Evolutionary conservation across 2,888 invertebrate genomes (phyloP), one percentile per base, ranked within the genome.

Genomic region (Mongoloraphidia duomilia): DNA sequence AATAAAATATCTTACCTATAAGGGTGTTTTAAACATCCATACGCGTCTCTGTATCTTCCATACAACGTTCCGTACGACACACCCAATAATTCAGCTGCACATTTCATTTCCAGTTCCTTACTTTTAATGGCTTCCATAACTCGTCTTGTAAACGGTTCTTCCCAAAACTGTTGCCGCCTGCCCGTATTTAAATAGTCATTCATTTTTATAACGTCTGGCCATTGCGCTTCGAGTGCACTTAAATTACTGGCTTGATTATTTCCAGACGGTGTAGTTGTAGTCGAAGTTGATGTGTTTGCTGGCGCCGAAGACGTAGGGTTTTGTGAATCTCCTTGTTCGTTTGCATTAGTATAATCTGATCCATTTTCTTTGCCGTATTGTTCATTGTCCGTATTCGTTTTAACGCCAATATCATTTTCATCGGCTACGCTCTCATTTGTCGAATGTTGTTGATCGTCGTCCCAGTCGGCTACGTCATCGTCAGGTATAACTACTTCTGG

Each of bases 21-120:
- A 0, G 89, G 88, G 66, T 89, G 81, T 67, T 89, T 89, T 53
- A 89, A 77, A 63, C 89, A 89, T 14, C 89, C 89, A 63, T 88
- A 89, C 12, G 87, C 89, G 67, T 92, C 91, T 6, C 91, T 72
- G 65, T 92, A 92, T 59, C 91, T 73, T 2, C 91, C 91, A 65
- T 92, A 91, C 8, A 92, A 74, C 0, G 91, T 91, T 6, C 91
- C 91, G 69, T 92, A 92, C 43, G 89, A 90, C 1, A 92, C 91
- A 2, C 91, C 91, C 43, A 91, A 71, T 50, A 92, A 77, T 65
- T 91, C 89, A 2, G 91, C 90, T 3, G 89, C 91, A 57, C 87
- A 87, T 68, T 92, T 92, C 91, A 92, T 91, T 69, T 92, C 91
- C 61, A 92, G 67, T 71, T 89, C 89, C 67, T 91, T 91, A 54